Evolutionary conservation across 2,888 invertebrate species (phyloP).

Genomic region (Megaustenia siamemsis): DNA sequence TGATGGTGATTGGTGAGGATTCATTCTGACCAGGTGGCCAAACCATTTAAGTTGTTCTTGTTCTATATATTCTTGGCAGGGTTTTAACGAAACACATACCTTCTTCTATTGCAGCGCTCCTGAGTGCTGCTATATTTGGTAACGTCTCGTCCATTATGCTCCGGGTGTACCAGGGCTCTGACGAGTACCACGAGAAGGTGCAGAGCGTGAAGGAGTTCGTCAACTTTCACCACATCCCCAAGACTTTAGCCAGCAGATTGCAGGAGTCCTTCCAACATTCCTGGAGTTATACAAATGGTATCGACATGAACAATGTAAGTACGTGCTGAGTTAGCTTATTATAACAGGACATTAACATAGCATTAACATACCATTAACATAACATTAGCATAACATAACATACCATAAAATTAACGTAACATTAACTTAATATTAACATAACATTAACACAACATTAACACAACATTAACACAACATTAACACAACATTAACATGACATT

Average conservation of each 20-base stretch:
- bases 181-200: slow-evolving; percentile 80
- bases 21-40: too few relatives aligned
- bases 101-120: slow-evolving; percentile 72
- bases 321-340: not conserved
- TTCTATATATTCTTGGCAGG: too few relatives aligned
- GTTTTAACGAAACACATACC: too few relatives aligned
- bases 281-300: slow-evolving; percentile 80
- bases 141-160: slow-evolving; percentile 81
- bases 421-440: too few relatives aligned
- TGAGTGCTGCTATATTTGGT: slow-evolving; percentile 80
- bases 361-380: too few relatives aligned
- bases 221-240: slow-evolving; percentile 80
- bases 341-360: too few relatives aligned
- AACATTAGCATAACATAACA: too few relatives aligned
- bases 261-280: slow-evolving; percentile 80
- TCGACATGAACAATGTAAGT: slow-evolving; percentile 79
- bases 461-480: too few relatives aligned
- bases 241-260: slow-evolving; percentile 78
- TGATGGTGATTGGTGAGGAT: too few relatives aligned
- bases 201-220: slow-evolving; percentile 80
- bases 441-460: too few relatives aligned
- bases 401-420: too few relatives aligned
- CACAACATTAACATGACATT: too few relatives aligned
- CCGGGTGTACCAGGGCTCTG: slow-evolving; percentile 79
- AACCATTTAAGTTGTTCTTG: not conserved